Conservation (phyloP, 2,113 vertebrate species). For the Ochotona princeps region DNA sequence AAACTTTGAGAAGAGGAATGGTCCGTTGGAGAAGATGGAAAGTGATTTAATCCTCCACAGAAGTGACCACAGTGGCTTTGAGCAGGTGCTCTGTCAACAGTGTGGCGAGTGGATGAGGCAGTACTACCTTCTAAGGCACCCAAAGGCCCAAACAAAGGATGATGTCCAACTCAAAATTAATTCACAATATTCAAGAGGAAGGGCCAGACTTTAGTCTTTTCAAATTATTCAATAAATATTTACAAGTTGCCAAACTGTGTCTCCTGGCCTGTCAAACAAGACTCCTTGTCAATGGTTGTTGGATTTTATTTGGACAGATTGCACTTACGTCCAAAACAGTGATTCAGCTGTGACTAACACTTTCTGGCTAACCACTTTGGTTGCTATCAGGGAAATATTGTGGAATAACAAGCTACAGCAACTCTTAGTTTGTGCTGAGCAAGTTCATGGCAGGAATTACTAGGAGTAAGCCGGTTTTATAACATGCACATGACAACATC, state of each 20-base stretch:
- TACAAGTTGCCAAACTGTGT: neutral
- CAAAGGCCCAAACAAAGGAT: neutral
- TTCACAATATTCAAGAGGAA: neutral
- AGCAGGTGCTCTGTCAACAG: neutral
- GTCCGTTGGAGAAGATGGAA: neutral
- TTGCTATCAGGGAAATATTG: neutral
- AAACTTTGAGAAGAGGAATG: neutral
- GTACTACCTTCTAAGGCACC: neutral
- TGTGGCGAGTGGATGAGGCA: neutral
- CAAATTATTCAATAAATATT: slow-evolving; percentile 1
- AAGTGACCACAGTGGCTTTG: neutral
- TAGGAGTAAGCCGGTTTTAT: slow-evolving; percentile 39
- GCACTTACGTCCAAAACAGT: neutral
- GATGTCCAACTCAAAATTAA: neutral
- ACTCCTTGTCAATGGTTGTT: neutral
- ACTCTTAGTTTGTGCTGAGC: neutral
- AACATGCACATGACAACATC: slow-evolving; percentile 48
- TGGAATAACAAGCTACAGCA: neutral
- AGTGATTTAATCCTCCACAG: neutral
- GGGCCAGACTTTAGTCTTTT: neutral
- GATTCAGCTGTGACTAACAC: slow-evolving; percentile 10
- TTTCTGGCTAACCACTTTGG: neutral
- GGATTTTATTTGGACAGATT: slow-evolving; percentile 37
- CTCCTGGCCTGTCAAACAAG: neutral
- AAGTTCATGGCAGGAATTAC: neutral